Evolutionary conservation across 2,797 vertebrate genomes (phyloP).

Genomic region (Alauda arvensis): DNA sequence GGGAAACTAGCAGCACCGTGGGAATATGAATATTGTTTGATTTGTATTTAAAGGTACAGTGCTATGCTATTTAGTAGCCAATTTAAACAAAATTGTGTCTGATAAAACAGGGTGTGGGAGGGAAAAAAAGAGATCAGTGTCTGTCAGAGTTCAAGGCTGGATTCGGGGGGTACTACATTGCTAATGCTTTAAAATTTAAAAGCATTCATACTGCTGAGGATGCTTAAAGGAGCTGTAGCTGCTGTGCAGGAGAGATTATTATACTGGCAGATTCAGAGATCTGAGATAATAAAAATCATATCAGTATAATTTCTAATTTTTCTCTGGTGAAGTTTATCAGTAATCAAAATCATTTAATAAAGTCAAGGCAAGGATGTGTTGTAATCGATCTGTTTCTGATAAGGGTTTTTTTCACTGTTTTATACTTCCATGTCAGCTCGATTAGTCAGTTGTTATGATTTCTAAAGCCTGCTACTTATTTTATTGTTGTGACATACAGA

Average conservation of each 20-base stretch:
- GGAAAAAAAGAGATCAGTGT: constrained; percentile 7
- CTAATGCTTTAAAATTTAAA: constrained; percentile 34
- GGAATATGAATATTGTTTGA: constrained; percentile 67
- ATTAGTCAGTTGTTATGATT: neutral
- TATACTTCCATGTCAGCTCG: neutral
- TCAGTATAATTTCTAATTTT: neutral
- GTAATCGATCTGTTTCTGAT: neutral
- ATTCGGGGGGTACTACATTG: constrained; percentile 14
- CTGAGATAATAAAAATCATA: neutral
- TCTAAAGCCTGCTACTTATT: constrained; percentile 20
- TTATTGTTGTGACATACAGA: neutral
- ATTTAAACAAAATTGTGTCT: constrained; percentile 42
- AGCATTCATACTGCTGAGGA: neutral
- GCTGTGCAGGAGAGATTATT: constrained; percentile 2
- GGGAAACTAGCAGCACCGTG: constrained; percentile 57
- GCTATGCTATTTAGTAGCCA: constrained; percentile 46
- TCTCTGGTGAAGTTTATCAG: constrained; percentile 4
- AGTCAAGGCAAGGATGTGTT: neutral
- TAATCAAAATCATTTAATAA: neutral
- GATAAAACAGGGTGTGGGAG: constrained; percentile 40
- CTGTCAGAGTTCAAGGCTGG: constrained; percentile 29
- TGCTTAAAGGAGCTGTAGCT: constrained; percentile 37
- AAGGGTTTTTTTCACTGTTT: neutral
- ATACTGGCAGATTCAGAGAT: neutral
- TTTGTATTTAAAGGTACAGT: constrained; percentile 67